phyloP scores from a whole-genome alignment of 2,888 invertebrate species.

The Cenopis cana region DNA sequence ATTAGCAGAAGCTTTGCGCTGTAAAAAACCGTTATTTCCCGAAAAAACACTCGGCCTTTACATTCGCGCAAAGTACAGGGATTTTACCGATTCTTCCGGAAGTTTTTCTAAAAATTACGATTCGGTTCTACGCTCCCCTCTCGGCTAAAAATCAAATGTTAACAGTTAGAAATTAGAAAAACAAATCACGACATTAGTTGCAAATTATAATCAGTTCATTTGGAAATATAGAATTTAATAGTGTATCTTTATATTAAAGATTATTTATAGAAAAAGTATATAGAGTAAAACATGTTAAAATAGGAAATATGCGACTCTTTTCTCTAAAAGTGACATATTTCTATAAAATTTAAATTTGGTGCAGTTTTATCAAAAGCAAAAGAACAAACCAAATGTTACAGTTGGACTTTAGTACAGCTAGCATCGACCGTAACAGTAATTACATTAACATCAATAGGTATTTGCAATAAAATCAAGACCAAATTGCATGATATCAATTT shows the following conservation, averaged over 20 bases:
- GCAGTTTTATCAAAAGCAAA: slow-evolving; percentile 62
- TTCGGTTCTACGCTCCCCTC: slow-evolving; percentile 81
- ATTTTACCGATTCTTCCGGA: slow-evolving; percentile 76
- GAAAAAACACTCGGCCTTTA: slow-evolving; percentile 61
- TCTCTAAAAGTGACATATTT: slow-evolving; percentile 53
- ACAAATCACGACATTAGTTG: slow-evolving; percentile 55
- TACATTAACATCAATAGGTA: no score
- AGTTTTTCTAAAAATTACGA: slow-evolving; percentile 71
- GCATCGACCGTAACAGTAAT: not conserved
- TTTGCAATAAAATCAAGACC: no score
- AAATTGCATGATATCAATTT: no score
- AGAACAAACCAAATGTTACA: not conserved
- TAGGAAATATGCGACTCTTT: slow-evolving; percentile 56
- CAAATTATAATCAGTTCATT: slow-evolving; percentile 42
- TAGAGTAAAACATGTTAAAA: slow-evolving; percentile 62
- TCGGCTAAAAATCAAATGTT: slow-evolving; percentile 83
- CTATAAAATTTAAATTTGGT: slow-evolving; percentile 50
- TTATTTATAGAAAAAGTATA: slow-evolving; percentile 48
- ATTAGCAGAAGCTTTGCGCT: slow-evolving; percentile 74
- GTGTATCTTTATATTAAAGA: slow-evolving; percentile 52
- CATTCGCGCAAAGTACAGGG: slow-evolving; percentile 66
- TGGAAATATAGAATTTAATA: slow-evolving; percentile 54
- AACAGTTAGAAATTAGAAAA: slow-evolving; percentile 63
- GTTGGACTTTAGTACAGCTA: slow-evolving; percentile 2
- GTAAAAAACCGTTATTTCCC: slow-evolving; percentile 66